Evolutionary conservation across 2,888 invertebrate genomes (phyloP).

Genomic region (Mesopsocus fuscifrons): DNA sequence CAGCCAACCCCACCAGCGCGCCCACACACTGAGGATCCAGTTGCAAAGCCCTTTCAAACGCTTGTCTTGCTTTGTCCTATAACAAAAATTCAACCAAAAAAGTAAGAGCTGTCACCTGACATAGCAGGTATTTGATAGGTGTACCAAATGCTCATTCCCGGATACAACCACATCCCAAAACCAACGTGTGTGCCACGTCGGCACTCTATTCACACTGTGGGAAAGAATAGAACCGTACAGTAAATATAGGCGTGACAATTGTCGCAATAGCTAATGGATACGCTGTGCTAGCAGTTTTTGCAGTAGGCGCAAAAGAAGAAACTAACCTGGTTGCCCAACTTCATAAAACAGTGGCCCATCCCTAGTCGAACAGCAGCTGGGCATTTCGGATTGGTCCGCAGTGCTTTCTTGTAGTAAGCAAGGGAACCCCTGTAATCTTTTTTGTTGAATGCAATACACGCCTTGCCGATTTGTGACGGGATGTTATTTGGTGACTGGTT

Average conservation of each 20-base stretch:
- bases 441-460: constrained; percentile 96
- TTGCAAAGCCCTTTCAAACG: constrained; percentile 88
- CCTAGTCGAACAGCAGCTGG: constrained; percentile 92
- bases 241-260: too few species aligned
- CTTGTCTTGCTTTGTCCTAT: constrained; percentile 85
- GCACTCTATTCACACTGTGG: too few species aligned
- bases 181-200: too few species aligned
- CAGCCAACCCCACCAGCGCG: constrained; percentile 87
- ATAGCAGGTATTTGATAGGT: too few species aligned
- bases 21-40: constrained; percentile 89
- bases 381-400: constrained; percentile 89
- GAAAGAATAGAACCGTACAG: too few species aligned
- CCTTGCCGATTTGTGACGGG: constrained; percentile 92
- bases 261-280: too few species aligned
- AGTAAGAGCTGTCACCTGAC: too few species aligned
- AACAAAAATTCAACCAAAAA: too few species aligned
- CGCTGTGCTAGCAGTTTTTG: too few species aligned
- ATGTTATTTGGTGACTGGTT: constrained; percentile 92
- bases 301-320: too few species aligned
- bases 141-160: too few species aligned
- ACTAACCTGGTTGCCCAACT: constrained; percentile 82
- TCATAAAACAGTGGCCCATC: constrained; percentile 98
- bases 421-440: constrained; percentile 90
- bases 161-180: too few species aligned
- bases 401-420: constrained; percentile 93